Evolutionary conservation across 2,888 invertebrate genomes (phyloP).

Genomic region (Hybos culiciformis): DNA sequence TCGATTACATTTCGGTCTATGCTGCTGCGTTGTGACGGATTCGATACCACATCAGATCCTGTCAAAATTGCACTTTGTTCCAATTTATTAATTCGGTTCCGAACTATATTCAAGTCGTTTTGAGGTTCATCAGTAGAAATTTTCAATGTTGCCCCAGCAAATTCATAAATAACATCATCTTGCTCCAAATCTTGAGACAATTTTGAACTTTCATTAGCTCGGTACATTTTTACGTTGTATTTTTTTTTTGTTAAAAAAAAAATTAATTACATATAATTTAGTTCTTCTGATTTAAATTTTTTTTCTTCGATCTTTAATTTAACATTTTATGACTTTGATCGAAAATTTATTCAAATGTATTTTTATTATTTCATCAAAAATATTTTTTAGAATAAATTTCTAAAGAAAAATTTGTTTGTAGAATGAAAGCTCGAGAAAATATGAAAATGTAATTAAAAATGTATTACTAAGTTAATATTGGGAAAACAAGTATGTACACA

Average conservation of each 20-base stretch:
- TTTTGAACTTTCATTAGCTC: not conserved
- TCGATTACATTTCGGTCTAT: conserved; percentile 30
- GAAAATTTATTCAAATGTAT: not conserved
- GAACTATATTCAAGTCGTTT: conserved; percentile 10
- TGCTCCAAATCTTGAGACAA: not conserved
- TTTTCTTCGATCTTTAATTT: not conserved
- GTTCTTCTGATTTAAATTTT: not conserved
- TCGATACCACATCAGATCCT: conserved; percentile 26
- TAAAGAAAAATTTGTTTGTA: no score
- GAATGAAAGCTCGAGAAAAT: no score
- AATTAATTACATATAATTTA: not conserved
- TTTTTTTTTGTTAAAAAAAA: not conserved
- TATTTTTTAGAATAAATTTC: not conserved
- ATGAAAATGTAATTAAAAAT: no score
- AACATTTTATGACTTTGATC: not conserved
- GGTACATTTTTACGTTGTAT: not conserved
- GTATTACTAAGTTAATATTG: no score
- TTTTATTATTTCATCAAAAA: not conserved
- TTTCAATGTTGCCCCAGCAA: conserved; percentile 29
- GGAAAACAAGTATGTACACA: no score
- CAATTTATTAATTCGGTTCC: conserved; percentile 12
- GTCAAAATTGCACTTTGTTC: conserved; percentile 18
- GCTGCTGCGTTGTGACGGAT: conserved; percentile 28
- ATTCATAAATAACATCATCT: conserved; percentile 21
- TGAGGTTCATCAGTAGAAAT: conserved; percentile 15